These are phyloP conservation scores for Liopterus haemorrhoidalis DNA, from an alignment of 2,888 invertebrate genomes.

Conservation along the genomic window DNA sequence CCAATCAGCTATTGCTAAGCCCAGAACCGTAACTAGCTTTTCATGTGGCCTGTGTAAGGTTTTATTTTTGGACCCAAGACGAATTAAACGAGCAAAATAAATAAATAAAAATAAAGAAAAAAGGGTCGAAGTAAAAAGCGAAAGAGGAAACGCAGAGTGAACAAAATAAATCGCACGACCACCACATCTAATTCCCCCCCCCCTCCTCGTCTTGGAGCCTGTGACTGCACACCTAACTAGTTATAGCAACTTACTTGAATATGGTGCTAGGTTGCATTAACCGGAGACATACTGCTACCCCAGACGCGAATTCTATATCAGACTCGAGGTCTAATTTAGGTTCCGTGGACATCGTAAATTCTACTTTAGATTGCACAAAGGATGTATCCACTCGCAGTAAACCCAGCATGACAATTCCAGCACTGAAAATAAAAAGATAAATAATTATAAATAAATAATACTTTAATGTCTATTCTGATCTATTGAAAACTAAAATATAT, in stretches of 20 bases:
- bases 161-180: too few species aligned
- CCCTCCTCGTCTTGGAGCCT: too few species aligned
- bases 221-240: too few species aligned
- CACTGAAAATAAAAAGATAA: slow-evolving; percentile 46
- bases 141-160: too few species aligned
- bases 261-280: slow-evolving; percentile 62
- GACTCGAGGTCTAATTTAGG: slow-evolving; percentile 65
- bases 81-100: too few species aligned
- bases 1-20: too few species aligned
- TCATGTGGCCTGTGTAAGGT: too few species aligned
- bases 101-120: too few species aligned
- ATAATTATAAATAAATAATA: slow-evolving; percentile 12
- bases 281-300: slow-evolving; percentile 70
- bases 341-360: slow-evolving; percentile 60
- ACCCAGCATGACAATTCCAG: slow-evolving; percentile 62
- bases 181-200: too few species aligned
- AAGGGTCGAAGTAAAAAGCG: too few species aligned
- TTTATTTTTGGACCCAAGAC: too few species aligned
- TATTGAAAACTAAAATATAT: not conserved
- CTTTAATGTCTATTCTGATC: not conserved
- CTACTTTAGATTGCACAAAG: slow-evolving; percentile 60
- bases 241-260: slow-evolving; percentile 50
- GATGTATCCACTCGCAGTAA: slow-evolving; percentile 56
- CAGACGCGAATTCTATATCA: slow-evolving; percentile 70
- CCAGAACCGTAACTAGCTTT: too few species aligned